Evolutionary conservation across 1,140 invertebrate species (phyloP), one percentile per base, ranked within the genome.

Genomic region (Trichonephila inaurata): DNA sequence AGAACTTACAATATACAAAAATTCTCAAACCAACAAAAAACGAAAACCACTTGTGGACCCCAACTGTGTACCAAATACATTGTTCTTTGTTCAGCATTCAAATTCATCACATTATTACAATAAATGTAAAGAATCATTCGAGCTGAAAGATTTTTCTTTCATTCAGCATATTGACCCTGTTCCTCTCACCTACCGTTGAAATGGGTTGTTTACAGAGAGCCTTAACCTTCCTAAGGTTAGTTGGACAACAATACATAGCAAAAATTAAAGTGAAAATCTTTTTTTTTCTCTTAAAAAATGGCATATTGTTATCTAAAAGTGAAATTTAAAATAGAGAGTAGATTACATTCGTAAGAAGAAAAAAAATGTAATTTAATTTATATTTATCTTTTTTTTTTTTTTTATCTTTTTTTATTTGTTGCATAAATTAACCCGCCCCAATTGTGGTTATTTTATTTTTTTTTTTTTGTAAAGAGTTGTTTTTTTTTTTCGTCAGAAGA

Each of bases 141-240:
- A 77, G 72, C 72, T 40, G 72, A 77, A 77, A 77, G 72, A 77
- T 77, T 33, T 77, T 40, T 77, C 72, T 77, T 77, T 77, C 72
- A 40, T 4, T 33, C 72, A 77, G 72, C 72, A 77, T 77, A 77
- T 77, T 77, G 72, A 77, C 72, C 72, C 72, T 77, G 72, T 77
- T 77, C 72, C 33, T 77, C 28, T 77, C 72, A 77, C 72, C 72
- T 77, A 77, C 72, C 40, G 72, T 28, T 33, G 24, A 33, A 77
- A 33, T 18, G 72, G 72, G 18, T 77, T 77, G 72, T 77, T 77
- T 77, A 40, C 72, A 77, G 72, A 77, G 18, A 77, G 18, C 72
- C 28, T 40, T 77, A 28, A 77, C 72, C 72, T 77, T 77, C 33
- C 33, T 40, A 77, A 77, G 72, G 72, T 77, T 77, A 77, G 72